These are phyloP conservation scores for Mixornis gularis DNA, from an alignment of 2,113 vertebrate genomes.

Conservation along the genomic window DNA sequence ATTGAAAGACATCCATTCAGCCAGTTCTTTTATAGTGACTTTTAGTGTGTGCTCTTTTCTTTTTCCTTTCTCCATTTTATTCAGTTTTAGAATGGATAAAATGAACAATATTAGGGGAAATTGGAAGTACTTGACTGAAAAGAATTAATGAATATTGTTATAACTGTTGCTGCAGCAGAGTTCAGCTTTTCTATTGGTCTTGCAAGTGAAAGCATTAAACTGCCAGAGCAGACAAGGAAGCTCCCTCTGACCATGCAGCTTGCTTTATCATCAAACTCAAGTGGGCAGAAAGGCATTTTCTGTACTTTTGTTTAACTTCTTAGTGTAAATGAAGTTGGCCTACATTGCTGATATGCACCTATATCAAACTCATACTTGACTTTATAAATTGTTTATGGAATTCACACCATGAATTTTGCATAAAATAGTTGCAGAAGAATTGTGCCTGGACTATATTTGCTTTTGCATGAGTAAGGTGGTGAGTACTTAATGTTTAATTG, in stretches of 20 bases:
- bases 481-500: constrained; percentile 58
- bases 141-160: constrained; percentile 34
- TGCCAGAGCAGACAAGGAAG: neutral
- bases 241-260: neutral
- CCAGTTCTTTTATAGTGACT: neutral
- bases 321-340: constrained; percentile 25
- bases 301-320: constrained; percentile 51
- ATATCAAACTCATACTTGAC: constrained; percentile 58
- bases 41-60: constrained; percentile 11
- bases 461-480: constrained; percentile 20
- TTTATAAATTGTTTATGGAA: constrained; percentile 78
- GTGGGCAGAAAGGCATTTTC: constrained; percentile 2
- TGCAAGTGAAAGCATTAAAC: neutral
- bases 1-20: constrained; percentile 32
- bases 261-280: neutral
- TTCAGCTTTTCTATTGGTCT: neutral
- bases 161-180: neutral
- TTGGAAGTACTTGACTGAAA: constrained; percentile 37
- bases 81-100: constrained; percentile 27
- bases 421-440: constrained; percentile 61
- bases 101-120: constrained; percentile 37
- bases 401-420: constrained; percentile 67
- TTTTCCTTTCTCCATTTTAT: constrained; percentile 13
- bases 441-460: constrained; percentile 22
- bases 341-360: constrained; percentile 7